Percentiles rank a stretch among this genome's conserved stretches.
Evolutionary conservation across 2,888 invertebrate genomes (phyloP).

Genomic region (Drosophila mercatorum): DNA sequence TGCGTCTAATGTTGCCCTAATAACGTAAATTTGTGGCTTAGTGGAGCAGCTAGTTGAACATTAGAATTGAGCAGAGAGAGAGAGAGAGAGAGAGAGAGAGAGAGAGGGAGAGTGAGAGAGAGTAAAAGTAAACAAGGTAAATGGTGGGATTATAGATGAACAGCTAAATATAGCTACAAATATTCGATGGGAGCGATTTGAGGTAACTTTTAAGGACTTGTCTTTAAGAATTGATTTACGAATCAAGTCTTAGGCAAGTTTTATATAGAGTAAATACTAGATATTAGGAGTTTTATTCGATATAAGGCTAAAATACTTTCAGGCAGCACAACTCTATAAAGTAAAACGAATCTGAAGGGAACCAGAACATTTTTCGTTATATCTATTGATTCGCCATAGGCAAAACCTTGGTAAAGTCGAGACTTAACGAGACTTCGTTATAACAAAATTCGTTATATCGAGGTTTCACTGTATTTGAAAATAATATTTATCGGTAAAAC

Average conservation of each 20-base stretch:
- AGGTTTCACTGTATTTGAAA: too few relatives aligned
- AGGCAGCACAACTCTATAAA: too few relatives aligned
- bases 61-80: slow-evolving; percentile 1
- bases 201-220: not conserved
- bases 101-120: not conserved
- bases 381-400: too few relatives aligned
- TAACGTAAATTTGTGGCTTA: slow-evolving; percentile 74
- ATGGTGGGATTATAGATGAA: not conserved
- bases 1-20: slow-evolving; percentile 74
- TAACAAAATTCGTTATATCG: too few relatives aligned
- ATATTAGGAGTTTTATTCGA: too few relatives aligned
- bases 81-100: not conserved
- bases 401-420: too few relatives aligned
- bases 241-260: not conserved
- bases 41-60: slow-evolving; percentile 18
- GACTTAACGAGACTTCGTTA: too few relatives aligned
- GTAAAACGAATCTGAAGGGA: too few relatives aligned
- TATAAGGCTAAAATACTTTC: too few relatives aligned
- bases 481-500: too few relatives aligned
- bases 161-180: not conserved
- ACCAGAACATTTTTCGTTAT: too few relatives aligned
- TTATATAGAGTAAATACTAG: too few relatives aligned
- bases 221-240: not conserved
- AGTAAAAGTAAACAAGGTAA: slow-evolving; percentile 11
- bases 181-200: not conserved